phyloP scores from a whole-genome alignment of 2,113 vertebrate species.

The Phrynocephalus versicolor region DNA sequence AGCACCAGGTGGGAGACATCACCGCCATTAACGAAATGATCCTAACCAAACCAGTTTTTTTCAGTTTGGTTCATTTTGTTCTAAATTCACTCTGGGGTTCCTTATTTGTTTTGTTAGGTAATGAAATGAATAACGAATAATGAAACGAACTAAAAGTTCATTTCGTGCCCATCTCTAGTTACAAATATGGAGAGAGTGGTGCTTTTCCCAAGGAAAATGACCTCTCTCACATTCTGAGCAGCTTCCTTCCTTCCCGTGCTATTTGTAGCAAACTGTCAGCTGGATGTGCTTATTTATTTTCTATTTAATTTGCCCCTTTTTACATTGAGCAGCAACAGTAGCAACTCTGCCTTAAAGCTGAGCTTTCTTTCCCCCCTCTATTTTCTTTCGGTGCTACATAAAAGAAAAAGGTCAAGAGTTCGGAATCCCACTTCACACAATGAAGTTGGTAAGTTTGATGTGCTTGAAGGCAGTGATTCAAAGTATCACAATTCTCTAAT shows the following conservation, averaged over 20 bases:
- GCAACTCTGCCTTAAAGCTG: constrained; percentile 26
- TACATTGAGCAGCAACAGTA: constrained; percentile 22
- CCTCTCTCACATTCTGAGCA: constrained; percentile 33
- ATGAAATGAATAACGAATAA: no score
- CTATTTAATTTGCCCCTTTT: constrained; percentile 64
- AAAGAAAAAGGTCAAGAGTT: constrained; percentile 44
- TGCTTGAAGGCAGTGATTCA: constrained; percentile 31
- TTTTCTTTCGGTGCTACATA: constrained; percentile 22
- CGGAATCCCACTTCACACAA: constrained; percentile 30
- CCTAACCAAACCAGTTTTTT: no score
- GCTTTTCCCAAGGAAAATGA: neutral
- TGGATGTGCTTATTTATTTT: constrained; percentile 49
- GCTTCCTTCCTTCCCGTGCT: constrained; percentile 26
- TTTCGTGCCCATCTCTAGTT: no score
- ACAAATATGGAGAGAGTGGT: neutral
- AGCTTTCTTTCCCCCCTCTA: neutral
- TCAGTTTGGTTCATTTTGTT: no score
- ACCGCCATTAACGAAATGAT: no score
- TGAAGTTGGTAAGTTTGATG: constrained; percentile 15
- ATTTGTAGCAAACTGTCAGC: constrained; percentile 37
- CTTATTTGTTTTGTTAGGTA: no score
- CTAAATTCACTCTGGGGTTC: no score
- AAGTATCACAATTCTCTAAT: constrained; percentile 15
- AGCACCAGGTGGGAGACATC: no score
- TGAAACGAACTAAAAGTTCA: no score